A percentile compares a stretch with the other conserved stretches of the same genome.
These are phyloP conservation scores for Acrobasis consociella DNA, from an alignment of 2,888 invertebrate species.

Conservation along the genomic window DNA sequence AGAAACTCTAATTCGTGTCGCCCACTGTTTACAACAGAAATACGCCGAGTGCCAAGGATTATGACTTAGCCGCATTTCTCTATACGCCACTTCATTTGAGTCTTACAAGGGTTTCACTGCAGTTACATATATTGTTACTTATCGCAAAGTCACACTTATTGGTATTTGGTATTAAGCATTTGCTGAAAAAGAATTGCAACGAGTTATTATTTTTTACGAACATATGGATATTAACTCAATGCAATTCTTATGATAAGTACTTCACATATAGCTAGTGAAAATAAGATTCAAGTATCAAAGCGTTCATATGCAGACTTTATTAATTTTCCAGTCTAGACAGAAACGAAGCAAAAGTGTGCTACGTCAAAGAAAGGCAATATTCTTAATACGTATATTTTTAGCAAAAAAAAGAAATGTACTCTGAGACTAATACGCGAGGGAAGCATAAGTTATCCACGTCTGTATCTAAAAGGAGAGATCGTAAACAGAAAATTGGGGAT, in stretches of 20 bases:
- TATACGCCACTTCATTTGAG: constrained; percentile 11
- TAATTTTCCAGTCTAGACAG: constrained; percentile 15
- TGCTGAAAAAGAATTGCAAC: not conserved
- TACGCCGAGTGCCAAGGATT: constrained; percentile 21
- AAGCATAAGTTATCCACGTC: not conserved
- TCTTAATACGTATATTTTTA: not conserved
- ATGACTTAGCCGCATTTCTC: constrained; percentile 16
- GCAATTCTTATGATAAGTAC: not conserved
- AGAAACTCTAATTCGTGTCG: constrained; percentile 44
- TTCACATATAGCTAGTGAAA: not conserved
- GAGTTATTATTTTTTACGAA: not conserved
- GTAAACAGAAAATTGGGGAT: constrained; percentile 18
- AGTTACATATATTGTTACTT: constrained; percentile 1
- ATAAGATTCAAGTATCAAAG: not conserved
- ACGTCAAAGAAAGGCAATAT: not conserved
- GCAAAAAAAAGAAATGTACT: not conserved
- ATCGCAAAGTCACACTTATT: not conserved
- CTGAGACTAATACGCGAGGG: not conserved
- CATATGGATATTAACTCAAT: not conserved
- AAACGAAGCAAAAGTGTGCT: constrained; percentile 5
- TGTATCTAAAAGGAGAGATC: constrained; percentile 6
- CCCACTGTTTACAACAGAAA: constrained; percentile 40
- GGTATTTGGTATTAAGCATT: not conserved
- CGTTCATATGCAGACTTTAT: constrained; percentile 4
- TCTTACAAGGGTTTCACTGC: constrained; percentile 11